Base-by-base conservation (phyloP, 2,113 vertebrate species). In the Pipa parva region DNA sequence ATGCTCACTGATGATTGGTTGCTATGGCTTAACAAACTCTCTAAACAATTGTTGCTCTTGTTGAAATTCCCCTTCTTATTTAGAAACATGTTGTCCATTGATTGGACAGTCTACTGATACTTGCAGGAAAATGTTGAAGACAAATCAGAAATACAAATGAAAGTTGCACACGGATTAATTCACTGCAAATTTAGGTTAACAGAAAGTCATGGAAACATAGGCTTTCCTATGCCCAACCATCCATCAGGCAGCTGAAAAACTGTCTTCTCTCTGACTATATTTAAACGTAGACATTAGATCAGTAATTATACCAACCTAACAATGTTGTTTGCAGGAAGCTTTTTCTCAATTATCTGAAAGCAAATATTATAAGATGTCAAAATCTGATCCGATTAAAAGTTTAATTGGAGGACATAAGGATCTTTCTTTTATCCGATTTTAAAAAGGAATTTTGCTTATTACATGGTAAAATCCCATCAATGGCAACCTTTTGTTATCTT, bases 361-460 rank as follows among this genome's bases (percentile, higher is more conserved):
- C 66, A 70, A 70, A 70, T 70, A 61, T 70, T 70, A 70, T 70
- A 49, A 70, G 58, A 70, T 61, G 66, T 61, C 42, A 42, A 70
- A 68, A 70, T 70, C 57, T 61, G 49, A 70, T 70, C 66, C 66
- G 60, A 70, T 58, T 69, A 52, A 70, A 70, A 70, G 66, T 70
- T 70, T 70, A 70, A 70, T 70, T 70, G 54, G 55, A 67, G 58
- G 37, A 70, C 57, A 50, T 61, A 70, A 61, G 58, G 48, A 70
- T 54, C 24, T 29, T 58, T 18, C 15, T 31, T 70, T 59, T 37
- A 61, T 57, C 60, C 52, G 66, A 70, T 70, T 70, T 61, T 11
- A 28, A 26, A 48, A 42, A 7, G 46, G 33, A 70, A 70, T 70
- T 70, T 61, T n/a, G 42, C 60, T 61, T 70, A 61, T 61, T 61